phyloP scores from a whole-genome alignment of 2,797 vertebrate species.

The Spatula versicolor region DNA sequence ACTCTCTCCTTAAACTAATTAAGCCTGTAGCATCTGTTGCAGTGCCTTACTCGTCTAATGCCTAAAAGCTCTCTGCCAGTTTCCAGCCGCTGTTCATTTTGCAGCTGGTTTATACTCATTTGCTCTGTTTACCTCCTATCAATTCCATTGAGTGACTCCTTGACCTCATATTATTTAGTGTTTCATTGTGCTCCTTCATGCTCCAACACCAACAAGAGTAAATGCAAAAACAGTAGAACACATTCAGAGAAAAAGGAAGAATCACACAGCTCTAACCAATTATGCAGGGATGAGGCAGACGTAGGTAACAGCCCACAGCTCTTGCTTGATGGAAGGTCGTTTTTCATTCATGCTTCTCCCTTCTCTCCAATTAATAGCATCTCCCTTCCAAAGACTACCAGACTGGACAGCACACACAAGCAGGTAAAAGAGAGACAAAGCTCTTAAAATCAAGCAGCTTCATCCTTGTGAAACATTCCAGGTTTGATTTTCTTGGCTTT shows the following conservation, averaged over 20 bases:
- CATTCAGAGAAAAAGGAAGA: background rate
- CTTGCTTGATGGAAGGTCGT: background rate
- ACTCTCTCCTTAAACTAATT: background rate
- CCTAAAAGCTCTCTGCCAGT: background rate
- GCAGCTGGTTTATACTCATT: background rate
- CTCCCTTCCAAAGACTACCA: background rate
- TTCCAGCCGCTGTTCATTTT: background rate
- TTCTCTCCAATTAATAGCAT: background rate
- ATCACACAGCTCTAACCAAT: background rate
- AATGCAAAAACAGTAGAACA: background rate
- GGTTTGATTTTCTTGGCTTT: background rate
- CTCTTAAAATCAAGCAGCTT: background rate
- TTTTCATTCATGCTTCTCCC: background rate
- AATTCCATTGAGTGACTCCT: slow-evolving; percentile 12
- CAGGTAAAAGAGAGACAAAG: background rate
- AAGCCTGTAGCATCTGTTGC: background rate
- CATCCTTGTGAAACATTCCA: background rate
- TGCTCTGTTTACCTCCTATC: slow-evolving; percentile 8
- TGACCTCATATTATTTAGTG: background rate
- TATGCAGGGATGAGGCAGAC: background rate
- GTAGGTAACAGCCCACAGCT: background rate
- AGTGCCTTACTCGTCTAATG: background rate
- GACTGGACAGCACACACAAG: background rate
- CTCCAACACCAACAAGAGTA: slow-evolving; percentile 6
- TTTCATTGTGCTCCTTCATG: slow-evolving; percentile 8